phyloP scores from a whole-genome alignment of 2,113 vertebrate genomes.

The Hepsetus odoe region DNA sequence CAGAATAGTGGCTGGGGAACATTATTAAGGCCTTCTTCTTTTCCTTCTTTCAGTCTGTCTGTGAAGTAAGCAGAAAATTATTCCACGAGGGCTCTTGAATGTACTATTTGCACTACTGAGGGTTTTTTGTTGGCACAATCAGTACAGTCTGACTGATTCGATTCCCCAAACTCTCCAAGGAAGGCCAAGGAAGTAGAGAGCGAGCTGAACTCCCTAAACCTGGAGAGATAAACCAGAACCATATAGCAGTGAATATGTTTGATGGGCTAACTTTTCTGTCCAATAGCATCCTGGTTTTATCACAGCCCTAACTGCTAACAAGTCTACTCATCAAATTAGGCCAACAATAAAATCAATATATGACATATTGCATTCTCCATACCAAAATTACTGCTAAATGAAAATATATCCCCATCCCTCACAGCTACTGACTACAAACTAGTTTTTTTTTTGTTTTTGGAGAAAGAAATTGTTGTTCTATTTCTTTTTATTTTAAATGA shows the following conservation, averaged over 20 bases:
- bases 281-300: background rate
- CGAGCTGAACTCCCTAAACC: background rate
- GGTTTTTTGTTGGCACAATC: slow-evolving; percentile 3
- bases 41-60: background rate
- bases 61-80: slow-evolving; percentile 9
- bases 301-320: background rate
- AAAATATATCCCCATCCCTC: too few species aligned
- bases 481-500: too few species aligned
- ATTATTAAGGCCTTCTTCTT: background rate
- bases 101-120: slow-evolving; percentile 26
- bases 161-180: background rate
- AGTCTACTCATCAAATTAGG: too few species aligned
- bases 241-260: background rate
- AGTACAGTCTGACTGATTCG: background rate
- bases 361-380: too few species aligned
- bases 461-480: too few species aligned
- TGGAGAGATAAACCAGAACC: slow-evolving; percentile 3
- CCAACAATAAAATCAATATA: too few species aligned
- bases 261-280: background rate
- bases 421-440: too few species aligned
- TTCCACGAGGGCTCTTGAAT: background rate
- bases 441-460: too few species aligned
- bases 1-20: background rate
- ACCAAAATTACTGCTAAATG: too few species aligned
- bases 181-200: slow-evolving; percentile 4